Evolutionary conservation across 2,888 invertebrate genomes (phyloP).

Genomic region (Chromoteleia sp.): DNA sequence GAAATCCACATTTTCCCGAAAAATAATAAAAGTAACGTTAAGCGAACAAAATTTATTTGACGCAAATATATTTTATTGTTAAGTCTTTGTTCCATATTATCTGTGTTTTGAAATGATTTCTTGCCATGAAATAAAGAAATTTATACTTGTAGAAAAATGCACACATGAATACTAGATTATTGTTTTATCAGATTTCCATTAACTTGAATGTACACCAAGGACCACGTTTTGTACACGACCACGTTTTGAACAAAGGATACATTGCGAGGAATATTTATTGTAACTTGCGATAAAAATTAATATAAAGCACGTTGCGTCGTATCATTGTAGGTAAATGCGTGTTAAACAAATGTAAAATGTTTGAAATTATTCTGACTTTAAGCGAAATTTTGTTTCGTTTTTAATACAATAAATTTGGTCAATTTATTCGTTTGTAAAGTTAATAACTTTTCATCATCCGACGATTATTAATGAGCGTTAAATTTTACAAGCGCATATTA

Average conservation of each 20-base stretch:
- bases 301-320: slow-evolving; percentile 5
- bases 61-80: too few relatives aligned
- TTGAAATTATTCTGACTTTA: neutral
- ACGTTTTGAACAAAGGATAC: neutral
- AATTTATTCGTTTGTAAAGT: neutral
- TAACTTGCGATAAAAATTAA: slow-evolving; percentile 23
- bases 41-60: too few relatives aligned
- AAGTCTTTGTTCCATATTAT: too few relatives aligned
- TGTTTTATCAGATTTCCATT: slow-evolving; percentile 11
- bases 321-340: neutral
- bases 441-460: neutral
- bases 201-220: slow-evolving; percentile 13
- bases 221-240: too few relatives aligned
- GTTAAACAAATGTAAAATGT: neutral
- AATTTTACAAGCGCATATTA: neutral
- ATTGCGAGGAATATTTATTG: slow-evolving; percentile 9
- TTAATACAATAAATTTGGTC: neutral
- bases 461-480: neutral
- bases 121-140: slow-evolving; percentile 6
- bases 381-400: neutral
- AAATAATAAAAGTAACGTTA: too few relatives aligned
- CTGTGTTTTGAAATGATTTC: neutral
- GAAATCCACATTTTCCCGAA: too few relatives aligned
- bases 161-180: slow-evolving; percentile 14
- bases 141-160: slow-evolving; percentile 3